These are phyloP conservation scores for Teleogryllus occipitalis DNA, from an alignment of 1,140 invertebrate genomes.

Conservation along the genomic window DNA sequence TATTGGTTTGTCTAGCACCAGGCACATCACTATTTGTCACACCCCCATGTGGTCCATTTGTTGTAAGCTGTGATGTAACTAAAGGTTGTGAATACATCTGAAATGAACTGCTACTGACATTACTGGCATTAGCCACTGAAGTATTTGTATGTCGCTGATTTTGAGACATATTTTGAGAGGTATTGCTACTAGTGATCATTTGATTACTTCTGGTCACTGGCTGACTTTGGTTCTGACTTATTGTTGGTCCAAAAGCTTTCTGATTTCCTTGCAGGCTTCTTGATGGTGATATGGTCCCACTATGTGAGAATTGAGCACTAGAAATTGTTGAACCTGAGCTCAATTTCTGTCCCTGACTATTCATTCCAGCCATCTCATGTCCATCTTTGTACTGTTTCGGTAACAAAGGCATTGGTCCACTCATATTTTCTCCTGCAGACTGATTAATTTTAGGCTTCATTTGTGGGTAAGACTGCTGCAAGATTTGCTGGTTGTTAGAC, in stretches of 20 bases:
- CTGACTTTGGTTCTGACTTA: not conserved
- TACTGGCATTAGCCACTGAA: not conserved
- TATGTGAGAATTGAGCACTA: not conserved
- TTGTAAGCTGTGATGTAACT: not conserved
- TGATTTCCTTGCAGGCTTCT: not conserved
- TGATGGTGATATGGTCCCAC: not conserved
- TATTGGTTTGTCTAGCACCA: not conserved
- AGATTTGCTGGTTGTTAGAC: slow-evolving; percentile 23
- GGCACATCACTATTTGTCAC: not conserved
- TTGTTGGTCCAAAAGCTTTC: not conserved
- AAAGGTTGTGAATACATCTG: not conserved
- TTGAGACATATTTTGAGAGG: not conserved
- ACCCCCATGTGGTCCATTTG: not conserved
- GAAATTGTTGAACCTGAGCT: not conserved
- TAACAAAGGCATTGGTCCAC: not conserved
- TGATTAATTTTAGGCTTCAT: not conserved
- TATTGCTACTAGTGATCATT: not conserved
- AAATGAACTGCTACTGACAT: not conserved
- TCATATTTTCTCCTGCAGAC: not conserved
- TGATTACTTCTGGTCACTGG: not conserved
- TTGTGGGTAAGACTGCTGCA: slow-evolving; percentile 9
- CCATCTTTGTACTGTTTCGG: not conserved
- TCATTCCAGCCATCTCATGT: not conserved
- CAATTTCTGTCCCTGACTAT: not conserved
- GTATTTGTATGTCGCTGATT: not conserved